Evolutionary conservation across 2,113 vertebrate species (phyloP), one percentile per base, ranked within the genome.

Genomic region (Butorides virescens): DNA sequence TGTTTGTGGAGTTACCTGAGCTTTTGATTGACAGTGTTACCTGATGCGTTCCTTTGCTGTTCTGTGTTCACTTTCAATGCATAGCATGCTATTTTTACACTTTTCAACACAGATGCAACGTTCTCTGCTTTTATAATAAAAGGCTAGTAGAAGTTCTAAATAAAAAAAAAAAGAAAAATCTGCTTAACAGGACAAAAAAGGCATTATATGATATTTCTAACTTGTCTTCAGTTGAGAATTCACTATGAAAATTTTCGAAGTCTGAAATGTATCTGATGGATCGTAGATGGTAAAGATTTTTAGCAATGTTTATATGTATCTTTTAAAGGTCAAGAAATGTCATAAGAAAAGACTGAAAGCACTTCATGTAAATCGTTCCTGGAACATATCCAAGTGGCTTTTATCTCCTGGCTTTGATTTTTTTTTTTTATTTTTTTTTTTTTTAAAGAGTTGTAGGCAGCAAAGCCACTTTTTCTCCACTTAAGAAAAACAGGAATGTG

Each of bases 1-100:
- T 97, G 93, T 97, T 97, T 94, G 90, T 1, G 5, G 91, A 88
- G 92, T 92, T 97, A 98, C 97, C 97, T 97, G 96, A 97, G 92
- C 84, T 88, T 59, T 85, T 94, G 95, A 89, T 80, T 94, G 80
- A 59, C 78, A 81, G 84, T 46, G 71, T 90, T 92, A 94, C 63
- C 59, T 66, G 42, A 72, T 59, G 59, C 21, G 7, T 80, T 74
- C 78, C 72, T 95, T 75, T 78, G 85, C 96, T 91, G 32, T 67
- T 65, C 88, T 52, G 39, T 74, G 76, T 75, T 92, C 46, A 13
- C 68, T 74, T 73, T 34, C 44, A 92, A 68, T 37, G 76, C 65
- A 61, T 91, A 65, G 59, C 27, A 37, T 92, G 95, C 95, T 91
- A 76, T 95, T 91, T 91, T 95, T 92, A 65, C 47, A 55, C 74